phyloP scores from a whole-genome alignment of 2,113 vertebrate species.

The Crotophaga sulcirostris region DNA sequence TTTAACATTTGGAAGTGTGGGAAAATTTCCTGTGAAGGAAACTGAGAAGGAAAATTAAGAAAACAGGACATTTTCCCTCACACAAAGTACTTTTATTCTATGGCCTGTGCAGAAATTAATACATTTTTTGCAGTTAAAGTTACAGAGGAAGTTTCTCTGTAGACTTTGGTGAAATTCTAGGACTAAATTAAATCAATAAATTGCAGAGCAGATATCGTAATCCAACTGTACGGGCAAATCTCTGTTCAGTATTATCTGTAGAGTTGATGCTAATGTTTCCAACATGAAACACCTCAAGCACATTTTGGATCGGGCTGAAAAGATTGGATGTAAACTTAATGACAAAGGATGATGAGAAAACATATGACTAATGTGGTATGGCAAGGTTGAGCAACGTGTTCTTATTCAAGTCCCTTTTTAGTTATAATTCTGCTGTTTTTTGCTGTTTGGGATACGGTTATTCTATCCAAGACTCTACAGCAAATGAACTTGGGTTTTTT shows the following conservation, averaged over 20 bases:
- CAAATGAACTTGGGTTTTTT: not conserved
- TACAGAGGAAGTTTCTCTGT: not conserved
- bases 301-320: not conserved
- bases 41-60: not conserved
- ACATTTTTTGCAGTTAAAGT: not conserved
- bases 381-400: not conserved
- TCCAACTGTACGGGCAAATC: not conserved
- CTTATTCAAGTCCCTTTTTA: not conserved
- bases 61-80: not conserved
- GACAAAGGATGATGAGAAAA: not conserved
- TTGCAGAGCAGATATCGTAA: not conserved
- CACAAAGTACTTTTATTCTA: not conserved
- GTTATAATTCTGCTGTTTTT: not conserved
- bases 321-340: not conserved
- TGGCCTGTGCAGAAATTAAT: not conserved
- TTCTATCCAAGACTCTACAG: not conserved
- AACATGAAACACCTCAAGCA: not conserved
- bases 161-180: not conserved
- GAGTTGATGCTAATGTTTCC: not conserved
- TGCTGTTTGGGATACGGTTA: not conserved
- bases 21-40: slow-evolving; percentile 1
- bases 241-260: not conserved
- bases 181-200: not conserved
- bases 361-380: rapidly evolving
- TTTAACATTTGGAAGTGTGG: not conserved